Base-by-base conservation (phyloP, 2,888 invertebrate genomes). In the Tachina grossa region DNA sequence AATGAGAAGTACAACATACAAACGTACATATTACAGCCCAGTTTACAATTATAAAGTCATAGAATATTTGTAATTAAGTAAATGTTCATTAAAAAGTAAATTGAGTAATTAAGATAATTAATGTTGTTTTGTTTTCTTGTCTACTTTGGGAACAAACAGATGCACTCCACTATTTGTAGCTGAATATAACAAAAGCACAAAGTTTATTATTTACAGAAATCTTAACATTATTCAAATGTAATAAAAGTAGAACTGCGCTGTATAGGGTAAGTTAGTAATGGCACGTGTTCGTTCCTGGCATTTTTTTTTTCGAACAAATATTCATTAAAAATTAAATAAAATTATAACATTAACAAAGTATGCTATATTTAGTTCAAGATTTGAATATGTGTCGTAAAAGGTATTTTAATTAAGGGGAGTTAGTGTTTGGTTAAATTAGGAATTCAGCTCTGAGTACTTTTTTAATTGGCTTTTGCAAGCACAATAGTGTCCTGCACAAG, bases 101-200 rank as follows among this genome's bases (percentile, higher is more conserved):
- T 85, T 83, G 74, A 85, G 85, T 85, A 85, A 85, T 85, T 85
- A 83, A 83, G 83, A 80, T 83, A 80, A 85, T 83, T 80, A 85
- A 82, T 85, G 82, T 82, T 78, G 63, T 76, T 71, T 19, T 59
- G 16, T 53, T 84, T 61, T 57, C 19, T 57, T 79, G 75, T 76
- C 75, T 76, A 57, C 31, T 84, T 43, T 68, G 31, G 43, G 59
- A 78, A 51, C 49, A 51, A 69, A 16, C 9, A n/a, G 53, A 31
- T 31, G 31, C 31, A 31, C 3, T n/a, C 4, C 31, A 31, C 22
- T 22, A 22, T 22, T 22, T 22, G 22, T 22, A 22, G 22, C 22
- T 22, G 31, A 49, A 2, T n/a, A 68, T n/a, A 72, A 72, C 31
- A 72, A 41, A 19, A 13, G 39, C 71, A 31, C 39, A 16, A 4